Evolutionary conservation across 1,140 invertebrate species (phyloP).

Genomic region (Calosoma granatense): DNA sequence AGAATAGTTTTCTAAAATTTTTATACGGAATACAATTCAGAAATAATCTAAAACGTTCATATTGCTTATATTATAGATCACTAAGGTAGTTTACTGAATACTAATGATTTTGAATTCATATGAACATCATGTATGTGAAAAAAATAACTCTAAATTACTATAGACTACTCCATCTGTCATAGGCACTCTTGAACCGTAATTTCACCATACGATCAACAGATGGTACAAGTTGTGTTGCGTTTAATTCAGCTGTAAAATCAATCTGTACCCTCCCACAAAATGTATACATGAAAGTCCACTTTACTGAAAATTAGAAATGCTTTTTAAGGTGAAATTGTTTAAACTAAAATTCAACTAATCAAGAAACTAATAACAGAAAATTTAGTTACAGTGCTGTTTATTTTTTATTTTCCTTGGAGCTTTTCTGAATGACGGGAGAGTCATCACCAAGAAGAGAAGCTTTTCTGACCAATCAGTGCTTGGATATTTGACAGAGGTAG

Average conservation of each 20-base stretch:
- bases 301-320: not conserved
- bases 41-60: too few relatives aligned
- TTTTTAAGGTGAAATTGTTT: not conserved
- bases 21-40: too few relatives aligned
- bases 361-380: not conserved
- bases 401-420: constrained; percentile 11
- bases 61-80: too few relatives aligned
- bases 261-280: not conserved
- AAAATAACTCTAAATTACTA: too few relatives aligned
- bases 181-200: too few relatives aligned
- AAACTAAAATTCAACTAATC: constrained; percentile 5
- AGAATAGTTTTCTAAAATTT: too few relatives aligned
- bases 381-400: constrained; percentile 15
- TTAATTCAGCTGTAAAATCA: not conserved
- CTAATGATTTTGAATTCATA: too few relatives aligned
- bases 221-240: too few relatives aligned
- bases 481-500: constrained; percentile 71
- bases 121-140: too few relatives aligned
- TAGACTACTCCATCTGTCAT: too few relatives aligned
- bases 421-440: constrained; percentile 12
- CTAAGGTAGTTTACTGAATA: too few relatives aligned
- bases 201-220: too few relatives aligned
- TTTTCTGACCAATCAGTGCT: constrained; percentile 67
- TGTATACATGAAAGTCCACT: not conserved
- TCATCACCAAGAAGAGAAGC: constrained; percentile 48